phyloP scores from a whole-genome alignment of 2,888 invertebrate species.

The Parnassius apollo region DNA sequence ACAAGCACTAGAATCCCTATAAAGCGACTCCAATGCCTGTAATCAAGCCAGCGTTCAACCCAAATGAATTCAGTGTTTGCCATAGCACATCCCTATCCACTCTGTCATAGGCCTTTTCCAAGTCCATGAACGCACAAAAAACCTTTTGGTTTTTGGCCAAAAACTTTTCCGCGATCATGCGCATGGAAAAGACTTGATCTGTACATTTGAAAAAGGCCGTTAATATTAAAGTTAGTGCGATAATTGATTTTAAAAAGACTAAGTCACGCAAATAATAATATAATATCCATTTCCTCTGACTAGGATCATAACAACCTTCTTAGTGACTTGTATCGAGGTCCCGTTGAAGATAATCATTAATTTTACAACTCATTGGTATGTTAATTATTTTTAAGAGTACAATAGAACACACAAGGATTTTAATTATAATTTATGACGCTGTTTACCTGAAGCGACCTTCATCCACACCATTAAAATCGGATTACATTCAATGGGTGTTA shows the following conservation, averaged over 20 bases:
- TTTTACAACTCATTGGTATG: constrained; percentile 21
- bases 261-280: constrained; percentile 1
- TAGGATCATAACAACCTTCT: constrained; percentile 8
- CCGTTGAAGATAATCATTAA: constrained; percentile 15
- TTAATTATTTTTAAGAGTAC: constrained; percentile 21
- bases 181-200: too few species aligned
- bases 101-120: too few species aligned
- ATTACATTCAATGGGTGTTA: constrained; percentile 8
- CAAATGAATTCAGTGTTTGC: too few species aligned
- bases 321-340: constrained; percentile 10
- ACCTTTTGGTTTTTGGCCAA: too few species aligned
- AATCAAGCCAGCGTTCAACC: too few species aligned
- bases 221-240: neutral
- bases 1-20: too few species aligned
- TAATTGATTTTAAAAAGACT: neutral
- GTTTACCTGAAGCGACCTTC: constrained; percentile 5
- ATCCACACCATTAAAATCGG: constrained; percentile 11
- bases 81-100: too few species aligned
- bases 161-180: too few species aligned
- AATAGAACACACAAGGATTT: constrained; percentile 1
- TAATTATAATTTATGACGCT: constrained; percentile 18
- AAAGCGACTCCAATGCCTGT: too few species aligned
- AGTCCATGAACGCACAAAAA: too few species aligned
- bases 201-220: neutral
- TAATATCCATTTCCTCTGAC: neutral